Base-by-base conservation (phyloP, 2,888 invertebrate genomes). In the Chymomyza procnemis region DNA sequence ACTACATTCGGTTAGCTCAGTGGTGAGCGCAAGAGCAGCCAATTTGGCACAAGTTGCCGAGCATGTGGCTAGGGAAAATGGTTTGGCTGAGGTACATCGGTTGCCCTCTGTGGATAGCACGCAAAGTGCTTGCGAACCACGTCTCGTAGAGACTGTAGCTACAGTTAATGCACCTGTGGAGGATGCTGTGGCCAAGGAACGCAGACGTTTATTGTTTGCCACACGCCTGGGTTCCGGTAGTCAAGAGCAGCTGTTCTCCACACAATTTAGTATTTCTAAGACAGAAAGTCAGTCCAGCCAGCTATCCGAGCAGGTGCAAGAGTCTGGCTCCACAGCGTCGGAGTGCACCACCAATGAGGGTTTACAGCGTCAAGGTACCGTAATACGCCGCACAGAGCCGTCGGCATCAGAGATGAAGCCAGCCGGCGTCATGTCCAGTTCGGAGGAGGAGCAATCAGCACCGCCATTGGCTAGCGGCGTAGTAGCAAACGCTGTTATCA, bases 181-280 rank as follows among this genome's bases (percentile, higher is more conserved):
- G 55, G 82, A 84, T 54, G 80, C 84, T 0, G 85, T 80, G 9
- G 89, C 86, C 50, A 90, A 88, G 71, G 91, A 91, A 68, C 90
- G 90, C 41, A 85, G 91, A 16, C 91, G 94, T 57, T 90, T 95
- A 57, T 91, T 94, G 62, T 95, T 95, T 87, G 93, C 93, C 64
- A 95, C 95, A 8, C 93, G 94, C 75, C 91, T 95, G 55, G 95
- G 94, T 34, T 91, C 91, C 0, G 91, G 91, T 21, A 94, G 94
- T 82, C 92, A 93, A 84, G 94, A 95, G 80, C 94, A 94, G 89
- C 92, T 95, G 56, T 95, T 95, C 88, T 93, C 93, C 79, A 93
- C 93, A 3, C 93, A 93, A 79, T 92, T 94, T 76, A 93, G 93
- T 84, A 92, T 94, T 76, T 93, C 93, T 0, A 93, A 93, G 86